A percentile compares a stretch with the other conserved stretches of the same genome.
Conservation (phyloP, 2,888 invertebrate genomes). For the Eumerus sabulonum region DNA sequence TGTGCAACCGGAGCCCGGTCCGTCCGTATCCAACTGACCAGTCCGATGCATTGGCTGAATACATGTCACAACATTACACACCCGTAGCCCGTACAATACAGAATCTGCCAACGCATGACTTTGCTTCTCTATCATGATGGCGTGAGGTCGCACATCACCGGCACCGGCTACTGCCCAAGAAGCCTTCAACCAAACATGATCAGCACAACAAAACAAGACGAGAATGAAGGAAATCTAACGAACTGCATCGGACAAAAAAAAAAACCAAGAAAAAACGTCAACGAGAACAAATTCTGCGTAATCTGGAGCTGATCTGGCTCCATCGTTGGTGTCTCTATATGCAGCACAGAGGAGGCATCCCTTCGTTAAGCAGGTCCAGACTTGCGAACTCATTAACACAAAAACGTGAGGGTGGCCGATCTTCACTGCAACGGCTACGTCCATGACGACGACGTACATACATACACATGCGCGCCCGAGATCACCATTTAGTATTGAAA, state of each 20-base stretch:
- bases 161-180: too few species aligned
- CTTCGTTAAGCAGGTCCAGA: conserved; percentile 8
- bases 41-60: conserved; percentile 10
- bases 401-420: conserved; percentile 69
- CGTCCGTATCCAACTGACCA: conserved; percentile 10
- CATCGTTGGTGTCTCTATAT: conserved; percentile 41
- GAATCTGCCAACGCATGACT: conserved; percentile 60
- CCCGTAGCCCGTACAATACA: conserved; percentile 9
- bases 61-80: conserved; percentile 39
- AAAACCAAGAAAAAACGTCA: conserved; percentile 46
- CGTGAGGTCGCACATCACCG: conserved; percentile 65
- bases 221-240: conserved; percentile 17
- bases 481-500: conserved; percentile 35
- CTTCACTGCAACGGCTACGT: conserved; percentile 35
- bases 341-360: conserved; percentile 18
- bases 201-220: conserved; percentile 8
- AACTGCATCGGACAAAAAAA: conserved; percentile 27
- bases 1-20: conserved; percentile 6
- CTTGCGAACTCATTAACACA: conserved; percentile 69
- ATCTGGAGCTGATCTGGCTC: conserved; percentile 65
- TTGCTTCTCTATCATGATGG: conserved; percentile 54
- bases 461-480: background rate
- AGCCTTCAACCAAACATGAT: conserved; percentile 19
- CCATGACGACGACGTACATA: conserved; percentile 15
- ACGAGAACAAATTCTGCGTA: conserved; percentile 68